Base-by-base conservation (phyloP, 1,140 invertebrate genomes). In the Asobara japonica region DNA sequence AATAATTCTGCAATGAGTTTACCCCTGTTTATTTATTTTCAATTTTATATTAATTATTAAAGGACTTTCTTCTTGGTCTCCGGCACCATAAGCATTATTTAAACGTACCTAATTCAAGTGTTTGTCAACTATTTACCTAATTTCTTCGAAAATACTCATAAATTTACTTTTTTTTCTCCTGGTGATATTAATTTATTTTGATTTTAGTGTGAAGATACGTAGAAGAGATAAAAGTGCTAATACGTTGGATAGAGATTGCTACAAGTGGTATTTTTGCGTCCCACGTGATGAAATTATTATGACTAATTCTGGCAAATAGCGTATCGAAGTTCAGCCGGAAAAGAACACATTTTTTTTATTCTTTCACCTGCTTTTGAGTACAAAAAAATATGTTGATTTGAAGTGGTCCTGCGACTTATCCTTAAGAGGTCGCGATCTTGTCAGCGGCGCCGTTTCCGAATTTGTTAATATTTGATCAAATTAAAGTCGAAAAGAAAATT, bases 1-100 rank as follows among this genome's bases (percentile, higher is more conserved):
- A 65, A 27, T 69, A 31, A 69, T 69, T 51, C 36, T 69, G 41
- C 11, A 8, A 41, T 41, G 38, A 41, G 38, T 41, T 41, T 7
- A 41, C 16, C 16, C 16, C 38, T 7, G 11, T 41, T n/a, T n/a
- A 13, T 41, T 13, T 13, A 41, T 13, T 41, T 13, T 41, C 10
- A 41, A 41, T 13, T 38, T 38, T 38, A n/a, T n/a, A 38, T 38
- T 38, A 38, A 38, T 13, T 38, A n/a, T 13, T 45, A 45, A 45
- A 45, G n/a, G 7, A 45, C 41, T 45, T 45, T 45, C 13, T 45
- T 45, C 1, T 45, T 45, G 41, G 41, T 45, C 41, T 45, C 41
- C n/a, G 41, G 41, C 13, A 45, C 41, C 41, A 45, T 16, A 13
- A 13, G 13, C 3, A 45, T 45, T 45, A 45, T 18, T 16, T 18